Percentiles rank a stretch among this genome's conserved stretches.
Conservation (phyloP, 2,113 vertebrate genomes). For the Syrrhaptes paradoxus region DNA sequence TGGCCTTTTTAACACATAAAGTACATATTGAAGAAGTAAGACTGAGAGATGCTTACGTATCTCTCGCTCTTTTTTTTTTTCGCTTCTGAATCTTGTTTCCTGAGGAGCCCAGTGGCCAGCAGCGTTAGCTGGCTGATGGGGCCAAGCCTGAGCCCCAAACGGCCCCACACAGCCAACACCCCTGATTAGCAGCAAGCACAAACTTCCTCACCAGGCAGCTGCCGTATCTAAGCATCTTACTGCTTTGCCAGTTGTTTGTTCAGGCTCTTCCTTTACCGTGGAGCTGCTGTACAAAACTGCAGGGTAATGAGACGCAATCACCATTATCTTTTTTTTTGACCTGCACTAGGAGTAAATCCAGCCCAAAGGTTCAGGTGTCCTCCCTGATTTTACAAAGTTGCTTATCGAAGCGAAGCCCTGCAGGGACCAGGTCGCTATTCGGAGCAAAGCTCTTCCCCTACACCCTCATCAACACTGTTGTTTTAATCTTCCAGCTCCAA, state of each 20-base stretch:
- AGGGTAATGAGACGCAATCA: background rate
- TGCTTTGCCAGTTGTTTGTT: conserved; percentile 27
- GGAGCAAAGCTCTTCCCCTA: background rate
- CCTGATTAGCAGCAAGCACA: background rate
- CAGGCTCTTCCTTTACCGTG: conserved; percentile 8
- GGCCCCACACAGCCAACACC: background rate
- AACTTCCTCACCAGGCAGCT: conserved; percentile 30
- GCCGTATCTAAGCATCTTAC: background rate
- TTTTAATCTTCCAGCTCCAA: background rate
- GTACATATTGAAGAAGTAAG: background rate
- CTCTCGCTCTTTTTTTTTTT: background rate
- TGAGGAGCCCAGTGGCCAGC: background rate
- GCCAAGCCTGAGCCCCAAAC: background rate
- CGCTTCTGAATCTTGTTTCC: background rate
- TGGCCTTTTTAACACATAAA: background rate
- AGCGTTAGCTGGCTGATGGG: accelerated
- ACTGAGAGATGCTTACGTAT: background rate
- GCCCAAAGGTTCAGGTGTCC: background rate
- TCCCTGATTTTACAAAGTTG: background rate
- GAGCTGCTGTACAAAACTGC: background rate
- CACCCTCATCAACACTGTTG: background rate
- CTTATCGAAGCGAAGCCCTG: background rate
- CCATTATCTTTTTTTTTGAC: background rate
- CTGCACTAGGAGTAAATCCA: background rate
- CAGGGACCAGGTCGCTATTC: background rate